A percentile compares a stretch with the other conserved stretches of the same genome.
These are phyloP conservation scores for Eupithecia abbreviata DNA, from an alignment of 2,888 invertebrate genomes.

Conservation along the genomic window DNA sequence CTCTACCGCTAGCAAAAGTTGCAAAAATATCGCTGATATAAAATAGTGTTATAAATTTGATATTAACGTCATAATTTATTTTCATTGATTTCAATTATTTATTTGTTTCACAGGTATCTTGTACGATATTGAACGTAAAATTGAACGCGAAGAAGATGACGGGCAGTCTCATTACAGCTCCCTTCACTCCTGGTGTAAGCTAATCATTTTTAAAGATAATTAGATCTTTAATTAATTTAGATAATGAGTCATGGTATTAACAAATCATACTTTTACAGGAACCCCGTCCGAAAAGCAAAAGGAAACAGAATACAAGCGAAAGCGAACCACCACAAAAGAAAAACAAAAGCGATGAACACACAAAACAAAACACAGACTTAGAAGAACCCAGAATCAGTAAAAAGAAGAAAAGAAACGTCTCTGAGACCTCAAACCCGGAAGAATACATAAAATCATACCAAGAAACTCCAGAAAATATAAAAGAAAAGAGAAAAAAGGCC, in stretches of 20 bases:
- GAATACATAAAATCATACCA: slow-evolving; percentile 24
- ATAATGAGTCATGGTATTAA: not conserved
- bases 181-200: slow-evolving; percentile 63
- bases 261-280: slow-evolving; percentile 48
- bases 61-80: not conserved
- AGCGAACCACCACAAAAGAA: slow-evolving; percentile 38
- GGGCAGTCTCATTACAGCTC: slow-evolving; percentile 69
- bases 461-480: slow-evolving; percentile 23
- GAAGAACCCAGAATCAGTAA: slow-evolving; percentile 28
- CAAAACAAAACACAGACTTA: slow-evolving; percentile 32
- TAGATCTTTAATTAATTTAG: not conserved
- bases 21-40: no score
- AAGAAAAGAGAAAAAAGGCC: slow-evolving; percentile 9
- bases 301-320: slow-evolving; percentile 47
- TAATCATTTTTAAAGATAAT: not conserved
- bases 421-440: slow-evolving; percentile 39
- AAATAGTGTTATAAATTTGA: not conserved
- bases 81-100: not conserved
- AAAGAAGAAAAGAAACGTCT: slow-evolving; percentile 35
- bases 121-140: slow-evolving; percentile 72
- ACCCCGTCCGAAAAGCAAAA: slow-evolving; percentile 49
- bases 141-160: slow-evolving; percentile 67
- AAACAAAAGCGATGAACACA: slow-evolving; percentile 36
- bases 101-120: slow-evolving; percentile 71
- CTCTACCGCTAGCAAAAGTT: not conserved